Percentiles rank a stretch among this genome's conserved stretches.
Evolutionary conservation across 2,888 invertebrate genomes (phyloP).

Genomic region (Chymomyza amoena): DNA sequence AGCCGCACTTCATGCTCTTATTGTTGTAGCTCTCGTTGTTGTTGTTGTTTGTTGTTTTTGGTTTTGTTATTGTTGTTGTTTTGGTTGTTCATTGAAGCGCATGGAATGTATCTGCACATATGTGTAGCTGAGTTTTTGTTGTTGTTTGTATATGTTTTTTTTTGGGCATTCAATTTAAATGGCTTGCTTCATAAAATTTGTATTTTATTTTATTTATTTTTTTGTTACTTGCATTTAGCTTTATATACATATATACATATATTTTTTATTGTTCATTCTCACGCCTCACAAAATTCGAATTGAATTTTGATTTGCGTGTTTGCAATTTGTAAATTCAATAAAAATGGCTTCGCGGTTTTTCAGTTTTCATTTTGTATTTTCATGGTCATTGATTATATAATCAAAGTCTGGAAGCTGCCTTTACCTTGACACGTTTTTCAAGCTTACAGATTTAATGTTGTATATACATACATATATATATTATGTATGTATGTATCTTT

Average conservation of each 20-base stretch:
- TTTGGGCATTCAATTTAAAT: neutral
- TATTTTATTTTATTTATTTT: conserved; percentile 19
- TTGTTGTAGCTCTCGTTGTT: neutral
- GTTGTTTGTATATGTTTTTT: conserved; percentile 18
- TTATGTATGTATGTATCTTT: neutral
- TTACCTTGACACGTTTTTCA: neutral
- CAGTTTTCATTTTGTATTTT: neutral
- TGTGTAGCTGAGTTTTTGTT: conserved; percentile 10
- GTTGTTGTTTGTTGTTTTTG: neutral
- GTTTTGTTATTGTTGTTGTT: conserved; percentile 27
- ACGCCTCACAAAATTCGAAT: conserved; percentile 12
- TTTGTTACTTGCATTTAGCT: conserved; percentile 17
- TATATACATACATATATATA: neutral
- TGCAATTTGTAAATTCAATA: conserved; percentile 17
- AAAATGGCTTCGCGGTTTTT: neutral
- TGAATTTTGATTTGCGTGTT: conserved; percentile 39
- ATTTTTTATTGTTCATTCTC: neutral
- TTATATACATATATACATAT: conserved; percentile 23
- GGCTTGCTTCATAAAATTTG: conserved; percentile 25
- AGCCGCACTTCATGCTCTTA: neutral
- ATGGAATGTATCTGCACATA: conserved; percentile 18
- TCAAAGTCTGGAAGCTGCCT: neutral
- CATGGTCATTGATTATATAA: neutral
- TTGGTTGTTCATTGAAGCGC: conserved; percentile 57
- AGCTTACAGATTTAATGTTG: neutral